These are phyloP conservation scores for Notarius quadriscutis DNA, from an alignment of 2,113 vertebrate genomes.

Conservation along the genomic window DNA sequence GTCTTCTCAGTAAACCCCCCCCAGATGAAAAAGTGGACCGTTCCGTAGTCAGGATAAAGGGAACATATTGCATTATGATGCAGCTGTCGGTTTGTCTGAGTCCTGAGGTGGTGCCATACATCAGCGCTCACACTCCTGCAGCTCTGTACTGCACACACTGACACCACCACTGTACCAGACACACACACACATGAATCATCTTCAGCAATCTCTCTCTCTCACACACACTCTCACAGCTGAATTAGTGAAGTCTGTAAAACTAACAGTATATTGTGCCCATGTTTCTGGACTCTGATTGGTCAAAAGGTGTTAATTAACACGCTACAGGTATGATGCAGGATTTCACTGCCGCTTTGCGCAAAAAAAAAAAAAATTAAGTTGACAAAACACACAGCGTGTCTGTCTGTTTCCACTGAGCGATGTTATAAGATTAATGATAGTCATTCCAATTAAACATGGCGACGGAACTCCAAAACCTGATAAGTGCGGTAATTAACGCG, in stretches of 20 bases:
- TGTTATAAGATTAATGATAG: too few relatives aligned
- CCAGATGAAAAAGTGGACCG: neutral
- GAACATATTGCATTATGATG: neutral
- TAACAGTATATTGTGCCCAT: neutral
- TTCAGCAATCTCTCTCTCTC: neutral
- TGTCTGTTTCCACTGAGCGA: too few relatives aligned
- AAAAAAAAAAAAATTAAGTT: too few relatives aligned
- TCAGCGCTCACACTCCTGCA: neutral
- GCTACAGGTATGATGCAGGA: too few relatives aligned
- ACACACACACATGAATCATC: neutral
- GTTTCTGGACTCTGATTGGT: neutral
- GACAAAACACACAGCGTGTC: too few relatives aligned
- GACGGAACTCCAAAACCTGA: too few relatives aligned
- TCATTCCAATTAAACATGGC: too few relatives aligned
- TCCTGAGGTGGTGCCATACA: neutral
- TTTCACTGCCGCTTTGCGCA: too few relatives aligned
- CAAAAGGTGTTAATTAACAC: neutral
- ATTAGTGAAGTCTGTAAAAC: neutral
- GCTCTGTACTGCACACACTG: neutral
- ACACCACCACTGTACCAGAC: neutral
- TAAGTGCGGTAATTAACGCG: too few relatives aligned
- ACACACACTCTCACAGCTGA: neutral
- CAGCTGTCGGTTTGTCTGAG: neutral
- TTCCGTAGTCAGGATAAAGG: neutral
- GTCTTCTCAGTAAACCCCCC: neutral